Base-by-base conservation (phyloP, 2,113 vertebrate genomes). In the Poeciliopsis turrubarensis region DNA sequence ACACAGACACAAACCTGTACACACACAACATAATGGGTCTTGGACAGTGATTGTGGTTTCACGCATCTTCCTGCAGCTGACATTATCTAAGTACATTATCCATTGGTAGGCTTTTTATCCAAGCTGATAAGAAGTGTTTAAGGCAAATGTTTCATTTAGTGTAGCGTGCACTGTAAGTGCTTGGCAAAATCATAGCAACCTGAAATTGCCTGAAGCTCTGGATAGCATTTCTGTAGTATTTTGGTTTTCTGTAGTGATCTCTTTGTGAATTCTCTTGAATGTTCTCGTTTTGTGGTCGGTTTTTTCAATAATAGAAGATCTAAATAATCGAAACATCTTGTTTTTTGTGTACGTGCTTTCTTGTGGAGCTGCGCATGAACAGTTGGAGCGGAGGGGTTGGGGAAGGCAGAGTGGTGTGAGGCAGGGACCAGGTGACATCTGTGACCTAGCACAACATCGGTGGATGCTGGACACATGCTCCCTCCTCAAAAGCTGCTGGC, bases 401-500 rank as follows among this genome's bases (percentile, higher is more conserved):
- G 64, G 75, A 71, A 32, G 60, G 70, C 54, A 1, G 5, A 80
- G 71, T 66, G 80, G 75, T 61, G 70, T 34, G 44, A 71, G 86
- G 74, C 74, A 60, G 81, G 74, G 70, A 89, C 82, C 85, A 89
- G 82, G 90, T 88, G 89, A 90, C 88, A 87, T 91, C 81, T 85
- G 89, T 86, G 90, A 90, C 88, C 86, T 80, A 71, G 85, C 72
- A 85, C 77, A 66, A 75, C 86, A 73, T 82, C 39, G 68, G 79
- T 82, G 85, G 71, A 85, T 65, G 77, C 77, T 19, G 81, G 86
- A 84, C 90, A 87, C 87, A 88, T 85, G 82, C 83, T 87, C 63
- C 83, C 80, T 78, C 81, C 81, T 82, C 80, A 70, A 75, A 86
- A 83, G 87, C 81, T 82, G 37, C 77, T 80, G 86, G 82, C 79